A percentile compares a stretch with the other conserved stretches of the same genome.
phyloP scores from a whole-genome alignment of 2,797 vertebrate genomes.

The Microctenopoma steveboyesi region DNA sequence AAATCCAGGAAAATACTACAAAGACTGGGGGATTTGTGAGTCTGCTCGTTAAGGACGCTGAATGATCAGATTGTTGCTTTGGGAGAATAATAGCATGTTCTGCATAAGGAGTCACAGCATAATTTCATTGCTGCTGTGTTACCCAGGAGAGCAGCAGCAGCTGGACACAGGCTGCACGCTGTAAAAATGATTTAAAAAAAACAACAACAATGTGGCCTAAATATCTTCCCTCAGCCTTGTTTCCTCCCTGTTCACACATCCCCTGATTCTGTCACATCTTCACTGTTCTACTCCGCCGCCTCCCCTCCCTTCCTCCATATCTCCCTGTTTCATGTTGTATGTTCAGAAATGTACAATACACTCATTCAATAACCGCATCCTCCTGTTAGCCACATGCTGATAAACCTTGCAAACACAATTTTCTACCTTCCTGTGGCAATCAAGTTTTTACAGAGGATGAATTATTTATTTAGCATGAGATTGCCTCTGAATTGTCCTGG shows the following conservation, averaged over 20 bases:
- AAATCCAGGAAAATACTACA: conserved; percentile 63
- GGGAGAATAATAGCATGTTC: conserved; percentile 73
- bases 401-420: conserved; percentile 58
- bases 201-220: conserved; percentile 64
- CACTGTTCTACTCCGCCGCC: conserved; percentile 53
- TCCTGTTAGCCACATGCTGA: conserved; percentile 44
- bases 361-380: conserved; percentile 62
- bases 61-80: conserved; percentile 70
- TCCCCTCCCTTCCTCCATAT: conserved; percentile 36
- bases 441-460: conserved; percentile 50
- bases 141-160: conserved; percentile 70
- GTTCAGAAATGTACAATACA: conserved; percentile 49
- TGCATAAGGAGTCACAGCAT: conserved; percentile 63
- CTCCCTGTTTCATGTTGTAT: conserved; percentile 55
- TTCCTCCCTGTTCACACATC: conserved; percentile 70
- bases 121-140: conserved; percentile 54
- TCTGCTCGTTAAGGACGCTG: conserved; percentile 62
- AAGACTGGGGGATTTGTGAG: conserved; percentile 61
- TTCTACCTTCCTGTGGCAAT: conserved; percentile 46
- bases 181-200: conserved; percentile 56
- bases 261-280: conserved; percentile 72
- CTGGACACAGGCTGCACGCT: conserved; percentile 71
- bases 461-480: conserved; percentile 55
- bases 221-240: conserved; percentile 69
- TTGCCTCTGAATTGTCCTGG: conserved; percentile 22